Conservation (phyloP, 2,888 invertebrate genomes). For the Xestoiulus laeticollis region DNA sequence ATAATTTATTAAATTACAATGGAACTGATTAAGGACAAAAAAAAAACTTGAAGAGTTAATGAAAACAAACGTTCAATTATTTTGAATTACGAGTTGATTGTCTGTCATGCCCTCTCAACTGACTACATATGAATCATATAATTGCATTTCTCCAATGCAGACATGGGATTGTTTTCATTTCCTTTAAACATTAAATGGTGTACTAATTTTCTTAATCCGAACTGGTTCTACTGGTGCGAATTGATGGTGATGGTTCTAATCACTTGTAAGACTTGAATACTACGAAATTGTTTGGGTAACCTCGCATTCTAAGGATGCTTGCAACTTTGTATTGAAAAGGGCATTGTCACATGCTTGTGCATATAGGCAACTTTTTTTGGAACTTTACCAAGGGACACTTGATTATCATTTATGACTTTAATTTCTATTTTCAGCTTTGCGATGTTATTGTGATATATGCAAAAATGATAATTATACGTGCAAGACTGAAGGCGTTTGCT, state of each 20-base stretch:
- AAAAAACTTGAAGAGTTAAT: background rate
- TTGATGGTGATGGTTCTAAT: no score
- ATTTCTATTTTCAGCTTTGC: constrained; percentile 70
- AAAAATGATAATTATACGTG: constrained; percentile 80
- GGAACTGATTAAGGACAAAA: background rate
- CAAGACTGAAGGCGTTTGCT: constrained; percentile 89
- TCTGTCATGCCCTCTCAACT: background rate
- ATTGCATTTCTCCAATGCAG: no score
- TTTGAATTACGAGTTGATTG: no score
- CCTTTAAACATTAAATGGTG: no score
- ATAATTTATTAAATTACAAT: background rate
- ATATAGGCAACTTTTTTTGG: background rate
- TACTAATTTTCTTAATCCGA: no score
- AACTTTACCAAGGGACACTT: background rate
- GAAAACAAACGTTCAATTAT: no score
- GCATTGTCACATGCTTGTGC: background rate
- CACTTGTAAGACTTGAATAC: no score
- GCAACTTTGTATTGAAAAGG: no score
- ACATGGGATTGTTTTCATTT: no score
- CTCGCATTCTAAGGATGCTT: no score
- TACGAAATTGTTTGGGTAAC: no score
- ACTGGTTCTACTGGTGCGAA: no score
- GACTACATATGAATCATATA: background rate
- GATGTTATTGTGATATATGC: constrained; percentile 86
- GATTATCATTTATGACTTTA: background rate